Evolutionary conservation across 1,140 invertebrate genomes (phyloP).

Genomic region (Bathynomus jamesi): DNA sequence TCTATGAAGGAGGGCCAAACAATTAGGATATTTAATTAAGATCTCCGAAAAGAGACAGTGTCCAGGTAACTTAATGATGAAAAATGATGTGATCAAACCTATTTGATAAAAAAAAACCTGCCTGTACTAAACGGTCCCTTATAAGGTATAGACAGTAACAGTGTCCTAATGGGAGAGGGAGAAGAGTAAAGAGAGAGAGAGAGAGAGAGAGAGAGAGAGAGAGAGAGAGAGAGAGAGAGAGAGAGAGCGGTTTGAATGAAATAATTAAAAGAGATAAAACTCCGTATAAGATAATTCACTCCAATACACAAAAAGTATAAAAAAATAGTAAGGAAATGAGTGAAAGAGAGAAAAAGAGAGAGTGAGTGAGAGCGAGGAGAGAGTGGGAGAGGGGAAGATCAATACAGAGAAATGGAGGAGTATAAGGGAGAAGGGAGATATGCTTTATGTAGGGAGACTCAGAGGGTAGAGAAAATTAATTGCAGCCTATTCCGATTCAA

Average conservation of each 20-base stretch:
- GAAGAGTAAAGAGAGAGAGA: neutral
- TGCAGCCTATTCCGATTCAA: no score
- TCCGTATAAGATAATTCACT: neutral
- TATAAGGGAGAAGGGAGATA: no score
- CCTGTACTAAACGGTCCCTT: no score
- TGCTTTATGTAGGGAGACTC: no score
- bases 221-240: neutral
- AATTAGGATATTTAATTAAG: no score
- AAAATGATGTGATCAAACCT: no score
- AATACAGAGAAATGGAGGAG: neutral
- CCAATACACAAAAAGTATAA: neutral
- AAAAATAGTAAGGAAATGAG: neutral
- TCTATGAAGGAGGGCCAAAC: no score
- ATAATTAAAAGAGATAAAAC: neutral
- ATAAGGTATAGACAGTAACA: neutral
- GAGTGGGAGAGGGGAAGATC: neutral
- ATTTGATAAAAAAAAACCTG: no score
- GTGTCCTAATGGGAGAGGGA: neutral
- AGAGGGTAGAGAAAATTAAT: no score
- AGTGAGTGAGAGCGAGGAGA: neutral
- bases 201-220: neutral
- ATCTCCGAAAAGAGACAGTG: no score
- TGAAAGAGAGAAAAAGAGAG: constrained; percentile 2
- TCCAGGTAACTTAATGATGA: no score
- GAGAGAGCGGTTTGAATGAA: neutral